Evolutionary conservation across 2,888 invertebrate species (phyloP), one percentile per base, ranked within the genome.

Genomic region (Heteromurus nitidus): DNA sequence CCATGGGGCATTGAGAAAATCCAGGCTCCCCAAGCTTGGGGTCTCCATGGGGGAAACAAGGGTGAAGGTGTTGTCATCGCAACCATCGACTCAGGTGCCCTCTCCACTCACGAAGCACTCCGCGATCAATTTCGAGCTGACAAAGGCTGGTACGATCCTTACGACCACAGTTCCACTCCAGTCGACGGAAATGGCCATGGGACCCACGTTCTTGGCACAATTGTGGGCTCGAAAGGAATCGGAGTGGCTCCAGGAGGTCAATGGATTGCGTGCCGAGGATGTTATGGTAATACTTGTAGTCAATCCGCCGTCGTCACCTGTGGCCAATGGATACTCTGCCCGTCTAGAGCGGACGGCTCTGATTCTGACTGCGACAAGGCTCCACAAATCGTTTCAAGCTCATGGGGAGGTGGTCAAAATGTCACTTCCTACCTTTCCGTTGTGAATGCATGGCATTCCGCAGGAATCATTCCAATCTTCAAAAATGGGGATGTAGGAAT

Each of bases 1-100:
- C 74, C 68, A 58, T 83, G 83, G 83, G 81, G 81, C 7, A 24
- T 83, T 28, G 53, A 30, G 0, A 62, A 60, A 11, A 75, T 83
- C 20, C 20, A 67, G 36, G 83, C 77, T 24, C 64, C 30, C 0
- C 1, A 30, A 28, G 75, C 69, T 50, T 80, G 80, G 76, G 42
- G 22, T 30, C 64, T 75, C 58, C 28, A 44, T 5, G 58, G n/a
- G 13, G 55, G 62, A n/a, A 62, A 70, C n/a, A 44, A 47, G n/a
- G 82, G 82, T 13, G 20, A 31, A 22, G 80, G 83, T 22, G 58
- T 76, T 42, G 80, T 83, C 26, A 44, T 83, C 20, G 69, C 18
- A 2, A 47, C 31, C 3, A 30, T n/a, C n/a, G n/a, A n/a, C n/a
- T n/a, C n/a, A n/a, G n/a, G n/a, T n/a, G n/a, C n/a, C n/a, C n/a